These are phyloP conservation scores for Ciconia nigra DNA, from an alignment of 2,797 vertebrate species.

Conservation along the genomic window DNA sequence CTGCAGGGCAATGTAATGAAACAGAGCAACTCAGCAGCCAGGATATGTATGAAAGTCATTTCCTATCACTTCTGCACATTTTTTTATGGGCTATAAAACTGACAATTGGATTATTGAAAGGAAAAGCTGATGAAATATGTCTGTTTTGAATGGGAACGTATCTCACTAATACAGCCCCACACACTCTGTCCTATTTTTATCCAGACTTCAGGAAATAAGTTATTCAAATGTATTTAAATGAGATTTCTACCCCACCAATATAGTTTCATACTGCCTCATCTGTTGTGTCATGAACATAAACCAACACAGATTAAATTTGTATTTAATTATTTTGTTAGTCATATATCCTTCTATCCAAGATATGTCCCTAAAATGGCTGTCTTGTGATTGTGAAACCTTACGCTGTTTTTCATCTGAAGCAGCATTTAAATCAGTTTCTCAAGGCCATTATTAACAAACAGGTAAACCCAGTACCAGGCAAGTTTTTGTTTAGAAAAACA, in stretches of 20 bases:
- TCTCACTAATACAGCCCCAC: slow-evolving; percentile 17
- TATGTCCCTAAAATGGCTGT: neutral
- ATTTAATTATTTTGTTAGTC: slow-evolving; percentile 16
- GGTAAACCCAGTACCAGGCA: neutral
- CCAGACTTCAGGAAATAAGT: slow-evolving; percentile 49
- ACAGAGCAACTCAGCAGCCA: neutral
- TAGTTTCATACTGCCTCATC: neutral
- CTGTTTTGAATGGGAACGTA: slow-evolving; percentile 21
- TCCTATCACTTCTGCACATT: slow-evolving; percentile 36
- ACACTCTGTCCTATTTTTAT: slow-evolving; percentile 54
- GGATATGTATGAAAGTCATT: slow-evolving; percentile 58
- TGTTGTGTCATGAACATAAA: neutral
- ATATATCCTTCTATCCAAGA: neutral
- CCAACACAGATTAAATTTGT: neutral
- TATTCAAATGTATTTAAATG: slow-evolving; percentile 43
- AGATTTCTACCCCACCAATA: neutral
- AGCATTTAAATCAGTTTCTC: neutral
- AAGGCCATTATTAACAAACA: neutral
- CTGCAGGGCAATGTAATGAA: slow-evolving; percentile 36
- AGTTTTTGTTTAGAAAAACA: neutral
- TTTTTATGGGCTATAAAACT: slow-evolving; percentile 45
- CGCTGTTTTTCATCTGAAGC: neutral
- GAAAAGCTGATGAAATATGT: slow-evolving; percentile 51
- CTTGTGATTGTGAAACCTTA: neutral
- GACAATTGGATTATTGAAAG: slow-evolving; percentile 54